phyloP scores from a whole-genome alignment of 2,113 vertebrate species.

The Ctenomys sociabilis region DNA sequence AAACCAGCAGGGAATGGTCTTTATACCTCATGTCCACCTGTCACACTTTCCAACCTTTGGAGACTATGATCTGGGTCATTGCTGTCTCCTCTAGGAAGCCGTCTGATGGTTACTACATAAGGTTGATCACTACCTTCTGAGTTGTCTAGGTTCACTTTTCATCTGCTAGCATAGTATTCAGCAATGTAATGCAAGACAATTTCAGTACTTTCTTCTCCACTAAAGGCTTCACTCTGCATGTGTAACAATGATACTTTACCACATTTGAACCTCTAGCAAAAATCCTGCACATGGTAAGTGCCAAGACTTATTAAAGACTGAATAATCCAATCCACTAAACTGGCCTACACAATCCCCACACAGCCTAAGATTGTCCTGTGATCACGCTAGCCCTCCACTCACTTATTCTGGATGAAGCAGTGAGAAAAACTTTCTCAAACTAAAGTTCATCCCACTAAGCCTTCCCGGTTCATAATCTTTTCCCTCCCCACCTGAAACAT shows the following conservation, averaged over 20 bases:
- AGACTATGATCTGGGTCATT: not conserved
- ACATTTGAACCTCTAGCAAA: not conserved
- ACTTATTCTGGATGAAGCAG: not conserved
- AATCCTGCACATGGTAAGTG: not conserved
- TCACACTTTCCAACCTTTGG: not conserved
- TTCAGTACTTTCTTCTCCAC: not conserved
- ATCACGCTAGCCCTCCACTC: not conserved
- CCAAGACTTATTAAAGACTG: not conserved
- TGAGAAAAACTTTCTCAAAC: not conserved
- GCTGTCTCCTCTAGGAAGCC: not conserved
- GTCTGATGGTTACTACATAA: not conserved
- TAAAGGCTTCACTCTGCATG: not conserved
- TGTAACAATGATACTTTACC: not conserved
- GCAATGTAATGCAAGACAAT: not conserved
- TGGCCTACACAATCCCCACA: not conserved
- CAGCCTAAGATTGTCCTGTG: not conserved
- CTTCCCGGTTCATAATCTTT: not conserved
- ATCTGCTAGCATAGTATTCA: not conserved
- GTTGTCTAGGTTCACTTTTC: not conserved
- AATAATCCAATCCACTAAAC: not conserved
- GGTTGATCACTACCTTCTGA: not conserved
- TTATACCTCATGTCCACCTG: not conserved
- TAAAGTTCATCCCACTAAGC: not conserved
- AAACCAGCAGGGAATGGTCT: not conserved
- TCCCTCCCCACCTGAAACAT: not conserved